A percentile compares a stretch with the other conserved stretches of the same genome.
phyloP scores from a whole-genome alignment of 2,888 invertebrate genomes.

The Ophonus ardosiacus region DNA sequence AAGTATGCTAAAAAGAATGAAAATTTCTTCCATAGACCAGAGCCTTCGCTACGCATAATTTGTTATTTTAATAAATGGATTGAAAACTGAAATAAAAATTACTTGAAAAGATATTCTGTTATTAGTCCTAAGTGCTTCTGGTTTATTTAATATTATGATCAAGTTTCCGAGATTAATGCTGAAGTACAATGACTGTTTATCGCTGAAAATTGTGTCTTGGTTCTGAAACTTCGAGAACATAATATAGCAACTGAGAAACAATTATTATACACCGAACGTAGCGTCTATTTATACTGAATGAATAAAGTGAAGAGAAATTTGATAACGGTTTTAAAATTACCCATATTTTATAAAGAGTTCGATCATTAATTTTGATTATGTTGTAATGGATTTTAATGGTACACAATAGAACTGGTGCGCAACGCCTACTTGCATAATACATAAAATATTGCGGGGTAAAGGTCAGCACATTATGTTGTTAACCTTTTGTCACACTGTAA shows the following conservation, averaged over 20 bases:
- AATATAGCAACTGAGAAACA: background rate
- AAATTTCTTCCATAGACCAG: no score
- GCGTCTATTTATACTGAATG: background rate
- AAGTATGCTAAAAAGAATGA: no score
- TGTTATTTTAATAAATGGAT: conserved; percentile 62
- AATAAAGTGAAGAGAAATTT: background rate
- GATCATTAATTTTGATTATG: conserved; percentile 31
- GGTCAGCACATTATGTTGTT: background rate
- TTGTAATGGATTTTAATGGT: conserved; percentile 7
- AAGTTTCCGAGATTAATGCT: conserved; percentile 35
- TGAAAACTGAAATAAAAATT: conserved; percentile 39
- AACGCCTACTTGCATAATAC: background rate
- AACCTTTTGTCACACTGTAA: background rate
- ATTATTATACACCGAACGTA: background rate
- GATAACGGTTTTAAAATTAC: conserved; percentile 36
- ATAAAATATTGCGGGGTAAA: background rate
- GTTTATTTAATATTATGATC: conserved; percentile 45
- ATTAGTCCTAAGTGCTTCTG: conserved; percentile 44
- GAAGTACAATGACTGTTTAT: background rate
- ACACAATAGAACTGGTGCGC: background rate
- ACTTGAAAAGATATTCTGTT: conserved; percentile 12
- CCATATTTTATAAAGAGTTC: conserved; percentile 1
- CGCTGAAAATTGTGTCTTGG: no score
- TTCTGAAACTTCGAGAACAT: background rate
- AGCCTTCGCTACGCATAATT: conserved; percentile 7